These are phyloP conservation scores for Sciurus vulgaris DNA, from an alignment of 2,797 vertebrate species.

Conservation along the genomic window DNA sequence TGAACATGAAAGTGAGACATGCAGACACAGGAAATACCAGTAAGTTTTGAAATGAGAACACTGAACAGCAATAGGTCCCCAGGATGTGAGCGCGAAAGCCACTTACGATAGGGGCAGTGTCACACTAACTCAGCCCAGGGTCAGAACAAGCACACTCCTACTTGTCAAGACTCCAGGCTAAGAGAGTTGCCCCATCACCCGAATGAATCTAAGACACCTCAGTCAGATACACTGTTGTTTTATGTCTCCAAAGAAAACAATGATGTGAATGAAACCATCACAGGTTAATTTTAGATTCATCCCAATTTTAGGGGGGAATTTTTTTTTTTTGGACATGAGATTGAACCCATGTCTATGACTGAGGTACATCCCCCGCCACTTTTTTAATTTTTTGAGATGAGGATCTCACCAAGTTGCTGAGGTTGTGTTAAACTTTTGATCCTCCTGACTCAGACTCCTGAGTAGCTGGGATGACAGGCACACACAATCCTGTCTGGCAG, in stretches of 20 bases:
- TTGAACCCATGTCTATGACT: no score
- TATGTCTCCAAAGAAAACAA: not conserved
- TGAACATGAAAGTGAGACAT: not conserved
- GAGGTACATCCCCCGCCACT: no score
- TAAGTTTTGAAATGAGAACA: conserved; percentile 35
- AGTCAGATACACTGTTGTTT: not conserved
- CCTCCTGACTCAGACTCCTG: no score
- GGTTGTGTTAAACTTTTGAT: no score
- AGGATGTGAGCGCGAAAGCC: not conserved
- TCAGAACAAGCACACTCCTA: not conserved
- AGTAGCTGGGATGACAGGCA: no score
- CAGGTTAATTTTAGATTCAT: not conserved
- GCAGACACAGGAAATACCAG: not conserved
- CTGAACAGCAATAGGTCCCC: not conserved
- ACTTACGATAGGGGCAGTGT: not conserved
- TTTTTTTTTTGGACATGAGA: no score
- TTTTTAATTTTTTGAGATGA: no score
- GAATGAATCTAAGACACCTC: not conserved
- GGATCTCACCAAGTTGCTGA: no score
- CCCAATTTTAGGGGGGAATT: not conserved
- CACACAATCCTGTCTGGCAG: not conserved
- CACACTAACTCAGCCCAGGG: not conserved
- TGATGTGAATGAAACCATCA: not conserved
- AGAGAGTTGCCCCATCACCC: not conserved
- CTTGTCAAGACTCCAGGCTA: rapidly evolving